Evolutionary conservation across 2,113 vertebrate genomes (phyloP), one percentile per base, ranked within the genome.

Genomic region (Rhea americana): DNA sequence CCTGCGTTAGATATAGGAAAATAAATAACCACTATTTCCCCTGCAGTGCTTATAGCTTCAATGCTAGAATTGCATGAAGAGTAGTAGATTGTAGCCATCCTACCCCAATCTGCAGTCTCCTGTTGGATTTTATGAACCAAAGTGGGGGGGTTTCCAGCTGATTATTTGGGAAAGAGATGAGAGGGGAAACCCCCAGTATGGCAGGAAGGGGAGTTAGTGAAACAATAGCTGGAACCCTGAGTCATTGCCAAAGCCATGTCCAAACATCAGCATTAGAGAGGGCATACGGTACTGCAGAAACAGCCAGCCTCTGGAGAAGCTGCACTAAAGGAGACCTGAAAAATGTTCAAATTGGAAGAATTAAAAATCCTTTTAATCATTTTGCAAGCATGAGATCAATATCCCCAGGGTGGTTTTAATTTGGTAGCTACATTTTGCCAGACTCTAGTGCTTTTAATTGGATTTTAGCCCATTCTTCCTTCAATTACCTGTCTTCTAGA

Each of bases 181-280:
- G 76, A 90, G 50, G 89, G 93, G 78, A 91, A 95, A 91, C 74
- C 93, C 95, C 63, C 82, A 93, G 74, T 37, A 73, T 3, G 2
- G 82, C 82, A 87, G 75, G 75, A 92, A 90, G 85, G 77, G 85
- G n/a, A 71, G 51, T 77, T 80, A 74, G 16, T 83, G 85, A 94
- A 93, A 96, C 85, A 94, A 95, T 94, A 95, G 94, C 79, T 96
- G 95, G 87, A 96, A 91, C 87, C 92, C 87, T 94, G 91, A 95
- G 76, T 95, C 87, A 95, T 37, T 92, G 75, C 72, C 85, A 58
- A 85, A 92, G 89, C 37, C 93, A 51, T 6, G 2, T 92, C 79
- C 95, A 87, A 92, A 92, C 66, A 91, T 3, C 37, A 93, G 35
- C 93, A 91, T 91, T 70, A 89, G 75, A 30, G 17, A 96, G 94